A percentile compares a stretch with the other conserved stretches of the same genome.
phyloP scores from a whole-genome alignment of 2,797 vertebrate species.

The Peromyscus eremicus region DNA sequence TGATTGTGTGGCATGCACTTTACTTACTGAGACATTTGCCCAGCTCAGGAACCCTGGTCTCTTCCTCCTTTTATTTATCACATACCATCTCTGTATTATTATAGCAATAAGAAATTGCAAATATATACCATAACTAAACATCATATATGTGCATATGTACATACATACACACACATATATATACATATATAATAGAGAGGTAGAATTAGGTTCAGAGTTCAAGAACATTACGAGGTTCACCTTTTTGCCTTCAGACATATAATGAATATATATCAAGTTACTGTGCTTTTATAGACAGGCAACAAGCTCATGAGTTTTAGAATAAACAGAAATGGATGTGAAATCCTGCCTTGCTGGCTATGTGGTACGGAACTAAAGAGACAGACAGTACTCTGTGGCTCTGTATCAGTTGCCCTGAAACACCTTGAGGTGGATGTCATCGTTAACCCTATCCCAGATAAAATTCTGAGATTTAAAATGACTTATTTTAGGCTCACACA shows the following conservation, averaged over 20 bases:
- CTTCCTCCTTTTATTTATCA: background rate
- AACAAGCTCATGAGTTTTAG: background rate
- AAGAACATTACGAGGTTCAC: background rate
- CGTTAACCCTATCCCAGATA: background rate
- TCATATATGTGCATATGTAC: background rate
- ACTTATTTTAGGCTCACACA: background rate
- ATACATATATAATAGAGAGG: too few relatives aligned
- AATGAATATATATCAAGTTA: background rate
- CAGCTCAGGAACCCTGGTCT: background rate
- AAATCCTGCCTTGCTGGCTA: background rate
- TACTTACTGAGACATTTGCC: background rate
- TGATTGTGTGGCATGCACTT: background rate
- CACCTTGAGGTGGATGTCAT: background rate
- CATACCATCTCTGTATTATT: background rate
- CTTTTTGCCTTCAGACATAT: background rate
- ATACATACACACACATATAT: background rate
- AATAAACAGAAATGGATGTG: background rate
- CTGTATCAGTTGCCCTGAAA: background rate
- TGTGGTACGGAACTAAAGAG: slow-evolving; percentile 6
- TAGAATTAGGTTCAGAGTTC: background rate
- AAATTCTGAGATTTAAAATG: background rate
- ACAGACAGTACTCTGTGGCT: background rate
- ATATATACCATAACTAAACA: background rate
- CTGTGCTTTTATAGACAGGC: background rate
- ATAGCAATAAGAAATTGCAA: background rate